Conservation (phyloP, 2,888 invertebrate species). For the Drosophila formosana region DNA sequence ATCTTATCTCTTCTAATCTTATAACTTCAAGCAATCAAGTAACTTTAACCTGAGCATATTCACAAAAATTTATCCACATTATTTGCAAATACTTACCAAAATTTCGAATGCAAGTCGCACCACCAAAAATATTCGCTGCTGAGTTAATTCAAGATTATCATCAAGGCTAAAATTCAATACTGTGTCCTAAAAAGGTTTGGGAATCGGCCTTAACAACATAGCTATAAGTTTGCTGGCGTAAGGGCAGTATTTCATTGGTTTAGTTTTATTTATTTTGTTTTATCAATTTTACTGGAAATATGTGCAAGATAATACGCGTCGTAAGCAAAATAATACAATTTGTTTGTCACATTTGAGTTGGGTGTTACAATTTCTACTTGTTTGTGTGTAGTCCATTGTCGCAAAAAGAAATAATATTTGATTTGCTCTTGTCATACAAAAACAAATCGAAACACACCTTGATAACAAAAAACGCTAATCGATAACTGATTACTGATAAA, state of each 20-base stretch:
- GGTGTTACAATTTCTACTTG: background rate
- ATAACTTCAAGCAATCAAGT: slow-evolving; percentile 8
- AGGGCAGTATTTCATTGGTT: too few species aligned
- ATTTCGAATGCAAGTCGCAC: too few species aligned
- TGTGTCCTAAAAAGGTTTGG: too few species aligned
- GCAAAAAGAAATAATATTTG: slow-evolving; percentile 50
- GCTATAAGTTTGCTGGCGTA: too few species aligned
- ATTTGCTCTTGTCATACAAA: slow-evolving; percentile 60
- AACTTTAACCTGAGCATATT: slow-evolving; percentile 1
- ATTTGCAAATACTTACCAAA: background rate
- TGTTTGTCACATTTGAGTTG: slow-evolving; percentile 1
- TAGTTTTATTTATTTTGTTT: background rate
- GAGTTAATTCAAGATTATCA: too few species aligned
- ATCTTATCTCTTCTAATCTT: slow-evolving; percentile 8
- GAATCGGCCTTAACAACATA: too few species aligned
- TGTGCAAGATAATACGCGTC: background rate
- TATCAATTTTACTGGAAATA: background rate
- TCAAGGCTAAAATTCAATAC: too few species aligned
- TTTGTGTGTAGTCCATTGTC: slow-evolving; percentile 31
- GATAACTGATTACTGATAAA: slow-evolving; percentile 9
- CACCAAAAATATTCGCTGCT: too few species aligned
- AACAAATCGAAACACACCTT: slow-evolving; percentile 39
- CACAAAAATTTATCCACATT: background rate
- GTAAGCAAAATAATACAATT: background rate
- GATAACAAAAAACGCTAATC: slow-evolving; percentile 9